A percentile compares a stretch with the other conserved stretches of the same genome.
phyloP scores from a whole-genome alignment of 2,888 invertebrate species.

The Sminthurinus aureus region DNA sequence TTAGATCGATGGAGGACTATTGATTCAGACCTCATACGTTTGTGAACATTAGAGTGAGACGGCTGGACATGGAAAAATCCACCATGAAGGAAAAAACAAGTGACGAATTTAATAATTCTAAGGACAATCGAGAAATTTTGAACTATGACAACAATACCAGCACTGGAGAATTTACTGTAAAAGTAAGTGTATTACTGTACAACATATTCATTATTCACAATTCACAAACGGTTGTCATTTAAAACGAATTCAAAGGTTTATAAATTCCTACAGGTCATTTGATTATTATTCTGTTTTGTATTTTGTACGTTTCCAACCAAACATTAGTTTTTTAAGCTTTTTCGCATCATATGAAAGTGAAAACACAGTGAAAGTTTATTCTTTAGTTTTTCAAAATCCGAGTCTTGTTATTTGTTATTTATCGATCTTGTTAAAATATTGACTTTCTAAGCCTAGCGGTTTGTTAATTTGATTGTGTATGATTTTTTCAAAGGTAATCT shows the following conservation, averaged over 20 bases:
- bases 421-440: constrained; percentile 54
- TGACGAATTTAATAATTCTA: constrained; percentile 35
- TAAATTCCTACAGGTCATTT: no score
- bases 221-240: background rate
- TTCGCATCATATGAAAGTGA: no score
- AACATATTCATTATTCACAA: background rate
- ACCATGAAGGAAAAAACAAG: constrained; percentile 8
- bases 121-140: constrained; percentile 45
- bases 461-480: background rate
- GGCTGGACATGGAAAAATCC: constrained; percentile 32
- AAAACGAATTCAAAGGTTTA: background rate
- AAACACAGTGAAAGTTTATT: no score
- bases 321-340: no score
- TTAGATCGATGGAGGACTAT: constrained; percentile 36
- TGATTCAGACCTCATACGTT: constrained; percentile 31
- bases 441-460: background rate
- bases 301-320: no score
- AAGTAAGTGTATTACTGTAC: constrained; percentile 64
- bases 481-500: constrained; percentile 63
- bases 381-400: no score
- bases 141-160: constrained; percentile 53
- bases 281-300: no score
- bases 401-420: background rate
- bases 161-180: constrained; percentile 62
- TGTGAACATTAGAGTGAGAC: constrained; percentile 13